A percentile compares a stretch with the other conserved stretches of the same genome.
Evolutionary conservation across 2,113 vertebrate genomes (phyloP).

Genomic region (Upupa epops): DNA sequence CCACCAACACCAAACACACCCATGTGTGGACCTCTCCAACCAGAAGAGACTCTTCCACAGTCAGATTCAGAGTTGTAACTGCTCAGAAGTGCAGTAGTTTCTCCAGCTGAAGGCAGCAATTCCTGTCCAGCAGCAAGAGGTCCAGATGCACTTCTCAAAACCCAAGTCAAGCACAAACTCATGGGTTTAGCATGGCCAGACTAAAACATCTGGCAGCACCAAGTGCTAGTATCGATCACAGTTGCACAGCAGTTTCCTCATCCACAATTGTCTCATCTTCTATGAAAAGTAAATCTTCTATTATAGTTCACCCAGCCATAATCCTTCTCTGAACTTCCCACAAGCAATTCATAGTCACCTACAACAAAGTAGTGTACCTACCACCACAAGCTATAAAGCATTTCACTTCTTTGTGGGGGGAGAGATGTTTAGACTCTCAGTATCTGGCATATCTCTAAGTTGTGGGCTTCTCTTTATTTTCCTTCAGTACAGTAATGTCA

Average conservation of each 20-base stretch:
- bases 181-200: not conserved
- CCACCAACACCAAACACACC: not conserved
- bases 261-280: not conserved
- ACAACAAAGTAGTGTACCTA: not conserved
- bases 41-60: conserved; percentile 2
- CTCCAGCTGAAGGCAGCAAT: not conserved
- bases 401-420: not conserved
- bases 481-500: not conserved
- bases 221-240: not conserved
- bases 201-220: not conserved
- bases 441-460: not conserved
- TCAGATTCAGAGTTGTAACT: not conserved
- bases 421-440: not conserved
- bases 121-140: not conserved
- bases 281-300: not conserved
- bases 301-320: not conserved
- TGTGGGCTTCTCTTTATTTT: not conserved
- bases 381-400: not conserved
- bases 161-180: not conserved
- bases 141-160: not conserved
- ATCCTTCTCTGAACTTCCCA: not conserved
- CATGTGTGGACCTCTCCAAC: not conserved
- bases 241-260: not conserved
- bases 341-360: not conserved
- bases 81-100: not conserved